Percentiles rank a stretch among this genome's conserved stretches.
Evolutionary conservation across 2,113 vertebrate genomes (phyloP).

Genomic region (Coptodon bakossiorum): DNA sequence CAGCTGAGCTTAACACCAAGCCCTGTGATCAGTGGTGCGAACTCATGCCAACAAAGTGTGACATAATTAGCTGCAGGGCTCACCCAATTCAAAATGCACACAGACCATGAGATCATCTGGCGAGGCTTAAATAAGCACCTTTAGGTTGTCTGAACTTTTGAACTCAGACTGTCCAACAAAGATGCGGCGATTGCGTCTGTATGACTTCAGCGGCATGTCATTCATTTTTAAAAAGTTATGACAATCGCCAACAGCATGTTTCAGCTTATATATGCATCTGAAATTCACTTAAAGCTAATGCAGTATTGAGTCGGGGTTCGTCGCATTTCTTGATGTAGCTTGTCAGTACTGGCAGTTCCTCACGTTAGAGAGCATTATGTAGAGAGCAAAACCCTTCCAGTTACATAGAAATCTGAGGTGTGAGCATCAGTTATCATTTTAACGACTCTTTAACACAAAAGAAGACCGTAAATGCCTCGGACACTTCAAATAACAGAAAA

Average conservation of each 20-base stretch:
- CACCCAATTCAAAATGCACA: neutral
- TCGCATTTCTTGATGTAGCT: neutral
- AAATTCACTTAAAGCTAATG: neutral
- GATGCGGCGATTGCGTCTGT: neutral
- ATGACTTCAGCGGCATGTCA: neutral
- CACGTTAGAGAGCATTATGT: neutral
- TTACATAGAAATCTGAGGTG: neutral
- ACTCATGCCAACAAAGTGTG: neutral
- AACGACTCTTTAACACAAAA: neutral
- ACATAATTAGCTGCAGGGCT: neutral
- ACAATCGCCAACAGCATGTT: neutral
- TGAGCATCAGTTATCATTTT: neutral
- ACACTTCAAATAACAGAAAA: neutral
- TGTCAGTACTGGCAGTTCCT: neutral
- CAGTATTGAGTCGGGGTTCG: accelerated
- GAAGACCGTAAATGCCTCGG: neutral
- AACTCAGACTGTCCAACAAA: neutral
- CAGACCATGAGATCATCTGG: neutral
- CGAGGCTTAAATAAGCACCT: neutral
- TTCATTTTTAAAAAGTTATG: neutral
- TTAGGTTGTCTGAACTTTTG: neutral
- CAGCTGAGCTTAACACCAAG: neutral
- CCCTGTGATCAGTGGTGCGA: neutral
- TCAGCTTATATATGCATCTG: neutral
- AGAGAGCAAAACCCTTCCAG: accelerated